phyloP scores from a whole-genome alignment of 2,113 vertebrate genomes.

The Grantiella picta region DNA sequence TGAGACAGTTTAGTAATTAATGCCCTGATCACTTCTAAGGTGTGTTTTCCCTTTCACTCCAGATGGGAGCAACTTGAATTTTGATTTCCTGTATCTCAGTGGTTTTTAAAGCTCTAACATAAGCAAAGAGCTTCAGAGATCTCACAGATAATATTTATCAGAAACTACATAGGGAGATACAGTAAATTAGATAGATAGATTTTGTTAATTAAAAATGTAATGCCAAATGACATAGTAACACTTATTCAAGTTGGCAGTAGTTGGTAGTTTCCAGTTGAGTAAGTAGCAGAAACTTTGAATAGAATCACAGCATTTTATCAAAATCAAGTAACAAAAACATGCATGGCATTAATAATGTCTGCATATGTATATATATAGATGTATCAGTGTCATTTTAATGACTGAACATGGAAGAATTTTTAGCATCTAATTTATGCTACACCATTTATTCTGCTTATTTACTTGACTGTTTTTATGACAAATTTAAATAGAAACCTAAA shows the following conservation, averaged over 20 bases:
- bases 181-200: not conserved
- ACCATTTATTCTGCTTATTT: not conserved
- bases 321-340: not conserved
- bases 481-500: not conserved
- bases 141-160: not conserved
- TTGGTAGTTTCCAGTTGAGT: not conserved
- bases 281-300: not conserved
- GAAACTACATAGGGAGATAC: not conserved
- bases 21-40: not conserved
- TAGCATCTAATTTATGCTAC: not conserved
- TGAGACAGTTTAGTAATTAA: not conserved
- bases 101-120: not conserved
- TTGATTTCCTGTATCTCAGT: not conserved
- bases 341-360: not conserved
- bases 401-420: not conserved
- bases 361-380: not conserved
- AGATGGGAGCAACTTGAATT: not conserved
- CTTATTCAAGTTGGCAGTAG: not conserved
- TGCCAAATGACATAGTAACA: not conserved
- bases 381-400: not conserved
- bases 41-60: not conserved
- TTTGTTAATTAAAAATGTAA: not conserved
- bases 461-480: not conserved
- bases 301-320: not conserved
- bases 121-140: not conserved